Conservation (phyloP, 2,888 invertebrate genomes). For the Callinectes sapidus region DNA sequence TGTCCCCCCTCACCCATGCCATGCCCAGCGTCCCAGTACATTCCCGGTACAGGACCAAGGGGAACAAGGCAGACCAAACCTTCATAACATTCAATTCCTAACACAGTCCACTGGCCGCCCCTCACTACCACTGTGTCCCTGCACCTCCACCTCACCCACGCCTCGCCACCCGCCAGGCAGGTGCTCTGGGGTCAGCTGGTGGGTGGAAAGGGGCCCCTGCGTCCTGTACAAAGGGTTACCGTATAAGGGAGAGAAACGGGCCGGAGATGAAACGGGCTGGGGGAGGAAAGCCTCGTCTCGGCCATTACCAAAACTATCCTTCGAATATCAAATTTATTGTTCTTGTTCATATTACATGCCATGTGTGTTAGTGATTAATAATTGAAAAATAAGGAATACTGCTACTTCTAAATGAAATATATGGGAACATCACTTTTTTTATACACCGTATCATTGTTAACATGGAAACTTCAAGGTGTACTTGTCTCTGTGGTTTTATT, state of each 20-base stretch:
- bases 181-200: neutral
- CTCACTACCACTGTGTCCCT: neutral
- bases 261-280: neutral
- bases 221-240: neutral
- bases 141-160: neutral
- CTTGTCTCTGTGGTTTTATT: neutral
- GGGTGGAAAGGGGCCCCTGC: neutral
- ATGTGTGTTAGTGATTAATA: neutral
- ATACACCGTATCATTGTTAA: neutral
- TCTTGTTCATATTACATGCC: neutral
- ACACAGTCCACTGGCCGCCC: neutral
- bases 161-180: neutral
- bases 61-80: neutral
- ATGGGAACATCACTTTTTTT: neutral
- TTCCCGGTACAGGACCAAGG: neutral
- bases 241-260: constrained; percentile 26
- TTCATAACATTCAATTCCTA: too few species aligned
- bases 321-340: neutral
- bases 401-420: neutral
- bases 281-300: constrained; percentile 15
- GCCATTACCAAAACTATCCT: constrained; percentile 30
- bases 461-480: neutral
- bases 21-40: neutral
- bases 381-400: neutral
- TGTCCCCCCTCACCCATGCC: neutral